Percentiles rank a stretch among this genome's conserved stretches.
Evolutionary conservation across 2,888 invertebrate genomes (phyloP).

Genomic region (Drosophila hamatofila): DNA sequence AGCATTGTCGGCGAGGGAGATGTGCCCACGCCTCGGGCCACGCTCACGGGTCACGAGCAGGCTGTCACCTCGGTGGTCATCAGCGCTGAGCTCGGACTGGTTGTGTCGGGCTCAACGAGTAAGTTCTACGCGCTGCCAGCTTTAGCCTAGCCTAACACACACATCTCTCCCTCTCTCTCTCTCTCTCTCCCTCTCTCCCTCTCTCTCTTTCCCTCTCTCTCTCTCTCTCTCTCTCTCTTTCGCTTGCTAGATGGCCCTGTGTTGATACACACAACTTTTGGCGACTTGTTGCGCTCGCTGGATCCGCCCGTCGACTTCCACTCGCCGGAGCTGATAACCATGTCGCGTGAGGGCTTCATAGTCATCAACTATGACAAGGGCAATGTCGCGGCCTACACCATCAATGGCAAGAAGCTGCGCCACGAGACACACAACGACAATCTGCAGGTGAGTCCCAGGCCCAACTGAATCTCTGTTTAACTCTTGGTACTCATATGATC

Average conservation of each 20-base stretch:
- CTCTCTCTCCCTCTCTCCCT: background rate
- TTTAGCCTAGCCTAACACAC: background rate
- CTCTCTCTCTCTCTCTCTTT: background rate
- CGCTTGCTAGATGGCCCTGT: slow-evolving; percentile 93
- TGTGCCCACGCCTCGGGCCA: slow-evolving; percentile 97
- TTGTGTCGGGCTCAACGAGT: slow-evolving; percentile 95
- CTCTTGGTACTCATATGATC: background rate
- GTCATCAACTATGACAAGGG: slow-evolving; percentile 97
- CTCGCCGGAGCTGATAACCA: slow-evolving; percentile 94
- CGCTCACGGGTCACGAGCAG: slow-evolving; percentile 98
- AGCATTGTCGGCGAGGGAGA: slow-evolving; percentile 99
- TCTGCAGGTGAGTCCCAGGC: slow-evolving; percentile 90
- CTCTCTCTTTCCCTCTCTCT: background rate
- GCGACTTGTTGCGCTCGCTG: slow-evolving; percentile 96
- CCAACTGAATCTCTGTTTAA: background rate
- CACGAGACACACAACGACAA: slow-evolving; percentile 97
- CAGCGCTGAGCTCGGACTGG: slow-evolving; percentile 98
- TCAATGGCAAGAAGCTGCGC: slow-evolving; percentile 95
- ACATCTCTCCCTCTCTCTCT: background rate
- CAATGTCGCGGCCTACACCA: slow-evolving; percentile 96
- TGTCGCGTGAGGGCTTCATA: slow-evolving; percentile 98
- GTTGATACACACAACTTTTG: slow-evolving; percentile 98
- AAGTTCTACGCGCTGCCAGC: slow-evolving; percentile 70
- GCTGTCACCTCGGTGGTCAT: slow-evolving; percentile 98
- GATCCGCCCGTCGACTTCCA: slow-evolving; percentile 91